Evolutionary conservation across 2,888 invertebrate species (phyloP), one percentile per base, ranked within the genome.

Genomic region (Himalopsyche japonica): DNA sequence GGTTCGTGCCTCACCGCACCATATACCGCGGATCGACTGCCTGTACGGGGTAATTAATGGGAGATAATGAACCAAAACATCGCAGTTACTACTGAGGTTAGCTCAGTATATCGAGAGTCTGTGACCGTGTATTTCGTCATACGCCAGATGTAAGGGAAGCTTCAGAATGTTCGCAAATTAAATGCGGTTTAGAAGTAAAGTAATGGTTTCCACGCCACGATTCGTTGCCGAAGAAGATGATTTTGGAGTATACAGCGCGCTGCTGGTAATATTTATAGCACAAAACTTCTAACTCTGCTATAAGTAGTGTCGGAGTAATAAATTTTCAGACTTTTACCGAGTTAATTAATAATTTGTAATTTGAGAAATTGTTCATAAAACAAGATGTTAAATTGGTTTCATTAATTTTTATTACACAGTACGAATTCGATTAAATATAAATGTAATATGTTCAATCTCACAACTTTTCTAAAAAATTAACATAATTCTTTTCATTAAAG

Each of bases 41-140:
- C 64, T 76, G 76, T 76, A 76, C 27, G 49, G 76, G 48, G 76
- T 80, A 83, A 83, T 83, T 83, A 83, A 80, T 80, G 83, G 48
- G 76, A 76, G 76, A 80, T 83, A 80, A 83, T 83, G 83, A 83
- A 76, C 82, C 76, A 49, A 83, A 83, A 83, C 80, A 78, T 57
- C 78, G 32, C 32, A 70, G 70, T 70, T 70, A 70, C 24, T 70
- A 70, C 24, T 70, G 70, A 30, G 70, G 70, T 70, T 27, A 70
- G 70, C 70, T 70, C 70, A 70, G 70, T 70, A 70, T 70, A 70
- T 70, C 70, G 70, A 70, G 70, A 70, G 70, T 27, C 70, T 70
- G 27, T 30, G 70, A 70, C 70, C 70, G 70, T 27, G 8, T 70
- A 70, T 70, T 70, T 70, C 70, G 70, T 70, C 70, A 70, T 70